Evolutionary conservation across 53 echinoderm and acorn worm genomes (phyloP).

Genomic region (Mesocentrotus franciscanus): DNA sequence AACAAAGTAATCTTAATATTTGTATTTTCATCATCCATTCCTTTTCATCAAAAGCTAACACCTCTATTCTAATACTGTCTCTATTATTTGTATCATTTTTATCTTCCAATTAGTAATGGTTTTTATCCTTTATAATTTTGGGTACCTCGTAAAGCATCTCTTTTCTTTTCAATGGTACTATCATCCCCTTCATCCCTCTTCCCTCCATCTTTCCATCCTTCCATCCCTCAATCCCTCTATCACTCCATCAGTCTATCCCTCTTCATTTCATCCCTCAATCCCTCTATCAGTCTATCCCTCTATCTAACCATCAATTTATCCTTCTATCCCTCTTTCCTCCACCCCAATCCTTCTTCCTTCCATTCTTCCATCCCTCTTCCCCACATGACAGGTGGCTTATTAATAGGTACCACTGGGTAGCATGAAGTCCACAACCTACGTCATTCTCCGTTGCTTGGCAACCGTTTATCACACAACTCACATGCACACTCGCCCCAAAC

Average conservation of each 20-base stretch:
- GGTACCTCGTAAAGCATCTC: not conserved
- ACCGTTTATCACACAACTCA: conserved; percentile 70
- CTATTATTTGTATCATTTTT: not conserved
- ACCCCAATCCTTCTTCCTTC: not conserved
- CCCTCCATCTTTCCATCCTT: not conserved
- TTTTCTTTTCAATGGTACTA: not conserved
- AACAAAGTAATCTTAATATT: no score
- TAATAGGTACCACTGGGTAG: conserved; percentile 68
- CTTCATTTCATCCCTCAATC: not conserved
- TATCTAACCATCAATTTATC: not conserved
- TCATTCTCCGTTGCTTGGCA: conserved; percentile 67
- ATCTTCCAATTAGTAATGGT: not conserved
- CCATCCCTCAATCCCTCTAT: not conserved
- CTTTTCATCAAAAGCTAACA: not conserved
- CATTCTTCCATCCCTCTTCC: not conserved
- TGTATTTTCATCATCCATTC: not conserved
- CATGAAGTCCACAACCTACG: conserved; percentile 66
- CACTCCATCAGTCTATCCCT: not conserved
- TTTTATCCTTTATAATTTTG: not conserved
- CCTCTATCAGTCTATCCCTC: not conserved
- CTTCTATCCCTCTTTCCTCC: not conserved
- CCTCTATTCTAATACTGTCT: no score
- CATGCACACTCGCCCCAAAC: conserved; percentile 49
- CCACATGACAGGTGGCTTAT: conserved; percentile 69
- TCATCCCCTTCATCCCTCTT: not conserved